Evolutionary conservation across 2,888 invertebrate species (phyloP), one percentile per base, ranked within the genome.

Genomic region (Psylliodes chrysocephalus): DNA sequence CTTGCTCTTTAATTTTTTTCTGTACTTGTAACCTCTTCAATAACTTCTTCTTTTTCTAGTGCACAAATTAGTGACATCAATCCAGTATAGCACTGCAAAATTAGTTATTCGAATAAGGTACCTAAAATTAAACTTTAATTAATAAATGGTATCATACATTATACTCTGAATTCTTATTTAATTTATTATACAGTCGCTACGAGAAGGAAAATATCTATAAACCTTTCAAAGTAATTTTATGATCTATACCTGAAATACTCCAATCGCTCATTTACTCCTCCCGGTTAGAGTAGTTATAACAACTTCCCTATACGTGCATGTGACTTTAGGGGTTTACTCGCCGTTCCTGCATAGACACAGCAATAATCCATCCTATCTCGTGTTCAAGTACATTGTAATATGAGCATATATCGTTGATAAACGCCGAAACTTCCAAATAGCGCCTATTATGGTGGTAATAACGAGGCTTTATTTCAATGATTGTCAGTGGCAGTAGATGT

Each of bases 391-490:
- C 54, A 49, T 53, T 67, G 67, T 69, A 69, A 63, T 67, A 66
- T 64, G 67, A 62, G 63, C 66, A 68, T 66, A 69, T 69, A 69
- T 69, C 63, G 59, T 63, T 69, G 65, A 69, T 67, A 69, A 78
- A 78, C 76, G 76, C 78, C 69, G 71, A 67, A 67, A 69, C 67
- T 52, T 65, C 65, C 64, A 63, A 67, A 60, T 67, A 79, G 78
- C 77, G 77, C 77, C 78, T 76, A 79, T 79, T 79, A 79, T 73
- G 72, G 72, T 63, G 75, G 73, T 73, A 72, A 77, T 79, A 79
- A 79, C 78, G 78, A 74, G 77, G 79, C 77, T 74, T 77, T 81
- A 80, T 81, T 81, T 81, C 81, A 80, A 79, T 79, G 81, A 80
- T 80, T 80, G 81, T 81, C 81, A 81, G 77, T 74, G 77, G 75